Evolutionary conservation across 2,888 invertebrate genomes (phyloP), one percentile per base, ranked within the genome.

Genomic region (Lampropteryx suffumata): DNA sequence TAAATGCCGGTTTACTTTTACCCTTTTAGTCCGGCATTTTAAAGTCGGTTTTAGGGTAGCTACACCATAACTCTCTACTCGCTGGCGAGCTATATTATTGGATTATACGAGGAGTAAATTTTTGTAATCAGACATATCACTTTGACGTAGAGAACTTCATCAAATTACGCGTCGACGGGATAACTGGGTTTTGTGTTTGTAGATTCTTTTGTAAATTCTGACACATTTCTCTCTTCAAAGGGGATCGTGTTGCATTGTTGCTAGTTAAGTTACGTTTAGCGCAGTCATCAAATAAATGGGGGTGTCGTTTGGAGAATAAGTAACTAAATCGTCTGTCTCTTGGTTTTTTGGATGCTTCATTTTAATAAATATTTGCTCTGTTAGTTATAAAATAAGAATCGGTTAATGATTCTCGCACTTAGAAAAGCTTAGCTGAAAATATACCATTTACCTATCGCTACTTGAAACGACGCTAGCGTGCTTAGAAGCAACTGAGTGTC

Each of bases 341-440:
- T n/a, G n/a, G n/a, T n/a, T n/a, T n/a, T n/a, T n/a, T n/a, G n/a
- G n/a, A n/a, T n/a, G n/a, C n/a, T n/a, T n/a, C n/a, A n/a, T n/a
- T n/a, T n/a, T n/a, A n/a, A n/a, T n/a, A n/a, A n/a, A n/a, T n/a
- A n/a, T n/a, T 17, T 17, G 17, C 17, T 17, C n/a, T 17, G 17
- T 17, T n/a, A n/a, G 17, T 17, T 4, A 3, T 2, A 17, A 17
- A 4, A 3, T 17, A 17, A 4, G 17, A 17, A 17, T 17, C 4
- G 17, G 3, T 4, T 4, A 2, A 17, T 17, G 17, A 3, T 3
- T n/a, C 6, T 24, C 7, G 26, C 45, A 45, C 54, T 51, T 44
- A 40, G 14, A 51, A 50, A 54, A 57, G 51, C 47, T 51, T 33
- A 34, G 53, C 57, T 49, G 30, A 48, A 27, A 52, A 46, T 59